phyloP scores from a whole-genome alignment of 2,113 vertebrate genomes.

The Planiliza haematocheilus region DNA sequence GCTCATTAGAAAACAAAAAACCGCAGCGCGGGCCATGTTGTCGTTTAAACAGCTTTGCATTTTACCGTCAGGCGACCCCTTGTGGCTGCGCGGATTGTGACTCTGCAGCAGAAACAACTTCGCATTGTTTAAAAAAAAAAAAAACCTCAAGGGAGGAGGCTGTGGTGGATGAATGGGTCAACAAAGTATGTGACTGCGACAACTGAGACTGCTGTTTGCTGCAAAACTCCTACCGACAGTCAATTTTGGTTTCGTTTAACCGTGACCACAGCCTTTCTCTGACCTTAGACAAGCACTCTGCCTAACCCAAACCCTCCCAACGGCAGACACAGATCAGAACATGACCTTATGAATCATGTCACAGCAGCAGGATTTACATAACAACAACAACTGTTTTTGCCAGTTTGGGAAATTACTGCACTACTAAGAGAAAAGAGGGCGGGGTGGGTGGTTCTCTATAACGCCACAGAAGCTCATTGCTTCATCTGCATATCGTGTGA shows the following conservation, averaged over 20 bases:
- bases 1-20: not conserved
- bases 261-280: not conserved
- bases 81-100: not conserved
- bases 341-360: no score
- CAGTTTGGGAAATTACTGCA: no score
- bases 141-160: not conserved
- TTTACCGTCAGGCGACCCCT: not conserved
- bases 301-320: not conserved
- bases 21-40: no score
- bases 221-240: not conserved
- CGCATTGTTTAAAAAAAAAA: no score
- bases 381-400: no score
- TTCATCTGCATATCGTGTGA: no score
- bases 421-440: no score
- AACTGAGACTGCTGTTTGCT: not conserved
- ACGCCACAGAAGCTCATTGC: no score
- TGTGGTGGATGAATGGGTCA: not conserved
- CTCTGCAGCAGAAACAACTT: not conserved
- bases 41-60: not conserved
- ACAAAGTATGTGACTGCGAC: not conserved
- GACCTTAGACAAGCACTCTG: not conserved
- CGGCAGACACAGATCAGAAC: no score
- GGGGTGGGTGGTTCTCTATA: no score
- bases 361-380: no score
- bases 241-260: conserved; percentile 2